Percentiles rank a stretch among this genome's conserved stretches.
Conservation (phyloP, 2,888 invertebrate genomes). For the Eurois occulta region DNA sequence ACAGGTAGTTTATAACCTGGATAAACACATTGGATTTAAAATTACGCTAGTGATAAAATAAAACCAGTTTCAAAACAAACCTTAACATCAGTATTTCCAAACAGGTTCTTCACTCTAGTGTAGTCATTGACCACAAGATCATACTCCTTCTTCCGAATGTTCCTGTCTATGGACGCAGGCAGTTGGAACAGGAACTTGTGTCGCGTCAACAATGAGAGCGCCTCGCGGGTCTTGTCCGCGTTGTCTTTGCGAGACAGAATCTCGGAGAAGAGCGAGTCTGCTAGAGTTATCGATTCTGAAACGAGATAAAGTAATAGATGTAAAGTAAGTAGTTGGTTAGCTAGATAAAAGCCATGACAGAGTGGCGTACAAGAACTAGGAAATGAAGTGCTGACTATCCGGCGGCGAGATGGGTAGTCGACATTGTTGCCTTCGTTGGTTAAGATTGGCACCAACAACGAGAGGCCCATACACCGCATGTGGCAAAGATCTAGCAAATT, state of each 20-base stretch:
- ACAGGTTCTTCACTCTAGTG: constrained; percentile 98
- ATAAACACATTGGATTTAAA: neutral
- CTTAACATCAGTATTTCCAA: constrained; percentile 97
- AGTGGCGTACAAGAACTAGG: neutral
- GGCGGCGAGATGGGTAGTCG: too few relatives aligned
- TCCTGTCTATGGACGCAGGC: constrained; percentile 97
- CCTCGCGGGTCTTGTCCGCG: constrained; percentile 98
- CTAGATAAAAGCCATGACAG: neutral
- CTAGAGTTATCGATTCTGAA: constrained; percentile 96
- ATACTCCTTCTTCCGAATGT: constrained; percentile 98
- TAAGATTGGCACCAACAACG: too few relatives aligned
- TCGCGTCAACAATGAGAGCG: constrained; percentile 97
- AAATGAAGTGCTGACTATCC: too few relatives aligned
- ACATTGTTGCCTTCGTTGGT: too few relatives aligned
- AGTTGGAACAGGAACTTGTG: constrained; percentile 99
- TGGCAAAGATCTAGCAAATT: too few relatives aligned
- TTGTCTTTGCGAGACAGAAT: constrained; percentile 97
- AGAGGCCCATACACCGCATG: too few relatives aligned
- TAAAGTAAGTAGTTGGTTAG: constrained; percentile 26
- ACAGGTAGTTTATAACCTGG: neutral
- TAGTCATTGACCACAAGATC: constrained; percentile 99
- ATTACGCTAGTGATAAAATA: neutral
- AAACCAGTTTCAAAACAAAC: constrained; percentile 76
- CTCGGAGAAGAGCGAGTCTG: constrained; percentile 97
- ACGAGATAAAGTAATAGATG: constrained; percentile 28